phyloP scores from a whole-genome alignment of 2,797 vertebrate genomes.

The Manis crassicaudata region DNA sequence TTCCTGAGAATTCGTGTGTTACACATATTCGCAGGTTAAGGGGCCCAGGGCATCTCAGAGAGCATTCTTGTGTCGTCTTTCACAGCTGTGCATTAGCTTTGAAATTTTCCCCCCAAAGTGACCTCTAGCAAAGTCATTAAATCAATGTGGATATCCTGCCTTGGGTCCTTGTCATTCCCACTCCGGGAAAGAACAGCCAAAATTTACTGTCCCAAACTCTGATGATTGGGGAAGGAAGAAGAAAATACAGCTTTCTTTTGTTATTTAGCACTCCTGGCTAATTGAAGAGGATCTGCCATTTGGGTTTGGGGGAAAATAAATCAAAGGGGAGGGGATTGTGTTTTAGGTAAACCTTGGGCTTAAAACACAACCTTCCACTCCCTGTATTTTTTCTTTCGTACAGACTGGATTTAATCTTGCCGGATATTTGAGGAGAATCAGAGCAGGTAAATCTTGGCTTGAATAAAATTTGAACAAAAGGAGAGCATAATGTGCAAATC shows the following conservation, averaged over 20 bases:
- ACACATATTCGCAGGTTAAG: rapidly evolving
- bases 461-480: neutral
- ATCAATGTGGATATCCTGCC: neutral
- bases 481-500: neutral
- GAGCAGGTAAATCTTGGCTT: neutral
- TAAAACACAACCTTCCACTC: neutral
- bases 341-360: neutral
- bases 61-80: neutral
- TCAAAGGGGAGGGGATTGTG: neutral
- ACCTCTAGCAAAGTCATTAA: conserved; percentile 55
- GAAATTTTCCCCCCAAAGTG: neutral
- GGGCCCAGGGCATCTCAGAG: neutral
- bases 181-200: neutral
- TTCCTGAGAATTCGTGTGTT: neutral
- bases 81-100: neutral
- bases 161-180: neutral
- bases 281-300: conserved; percentile 21
- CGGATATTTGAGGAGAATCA: neutral
- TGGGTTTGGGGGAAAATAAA: neutral
- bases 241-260: neutral
- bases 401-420: neutral
- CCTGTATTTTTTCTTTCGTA: neutral
- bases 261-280: conserved; percentile 30
- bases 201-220: conserved; percentile 30
- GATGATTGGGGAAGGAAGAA: neutral